phyloP scores from a whole-genome alignment of 2,797 vertebrate species.

The Lophius americanus region DNA sequence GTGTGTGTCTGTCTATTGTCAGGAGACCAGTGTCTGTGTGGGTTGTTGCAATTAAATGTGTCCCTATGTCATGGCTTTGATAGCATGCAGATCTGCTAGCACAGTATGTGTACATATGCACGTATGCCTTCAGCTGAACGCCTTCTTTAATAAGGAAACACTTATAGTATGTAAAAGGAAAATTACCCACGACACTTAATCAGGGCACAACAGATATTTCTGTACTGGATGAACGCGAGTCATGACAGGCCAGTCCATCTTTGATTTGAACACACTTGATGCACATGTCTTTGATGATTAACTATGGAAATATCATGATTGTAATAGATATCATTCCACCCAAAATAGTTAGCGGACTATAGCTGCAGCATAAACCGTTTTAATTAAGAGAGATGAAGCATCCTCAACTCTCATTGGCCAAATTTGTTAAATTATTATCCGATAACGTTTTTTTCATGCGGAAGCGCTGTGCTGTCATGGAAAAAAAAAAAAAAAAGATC shows the following conservation, averaged over 20 bases:
- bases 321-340: neutral
- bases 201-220: neutral
- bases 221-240: conserved; percentile 10
- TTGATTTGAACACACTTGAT: neutral
- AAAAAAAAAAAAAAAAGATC: too few relatives aligned
- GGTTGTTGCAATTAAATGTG: conserved; percentile 23
- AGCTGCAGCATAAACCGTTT: neutral
- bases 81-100: conserved; percentile 25
- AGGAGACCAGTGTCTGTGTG: conserved; percentile 27
- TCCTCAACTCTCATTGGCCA: neutral
- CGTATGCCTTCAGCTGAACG: neutral
- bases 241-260: neutral
- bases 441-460: too few relatives aligned
- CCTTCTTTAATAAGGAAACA: conserved; percentile 14
- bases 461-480: too few relatives aligned
- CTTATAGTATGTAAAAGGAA: conserved; percentile 2
- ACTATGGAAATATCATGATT: neutral
- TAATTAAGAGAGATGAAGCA: neutral
- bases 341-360: neutral
- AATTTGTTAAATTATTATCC: neutral
- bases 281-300: neutral
- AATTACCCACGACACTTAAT: conserved; percentile 17
- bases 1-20: conserved; percentile 32
- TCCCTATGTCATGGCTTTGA: conserved; percentile 18
- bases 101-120: conserved; percentile 9